These are phyloP conservation scores for Aporrectodea caliginosa DNA, from an alignment of 1,140 invertebrate genomes.

Conservation along the genomic window DNA sequence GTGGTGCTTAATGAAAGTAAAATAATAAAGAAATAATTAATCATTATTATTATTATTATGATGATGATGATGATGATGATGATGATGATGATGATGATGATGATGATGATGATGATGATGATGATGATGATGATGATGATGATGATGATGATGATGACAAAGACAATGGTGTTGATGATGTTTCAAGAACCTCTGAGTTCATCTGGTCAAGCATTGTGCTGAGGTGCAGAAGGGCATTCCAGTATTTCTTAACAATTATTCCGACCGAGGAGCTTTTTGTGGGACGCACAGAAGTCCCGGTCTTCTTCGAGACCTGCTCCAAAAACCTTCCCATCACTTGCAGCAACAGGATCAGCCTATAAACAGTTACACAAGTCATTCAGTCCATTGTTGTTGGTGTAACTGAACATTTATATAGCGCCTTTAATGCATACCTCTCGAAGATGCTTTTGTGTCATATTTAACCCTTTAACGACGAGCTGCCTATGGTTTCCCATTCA, in stretches of 20 bases:
- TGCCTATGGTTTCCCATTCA: too few relatives aligned
- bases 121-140: slow-evolving; percentile 27
- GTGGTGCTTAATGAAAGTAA: too few relatives aligned
- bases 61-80: too few relatives aligned
- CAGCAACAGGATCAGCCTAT: background rate
- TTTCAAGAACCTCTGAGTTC: background rate
- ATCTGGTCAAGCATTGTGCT: background rate
- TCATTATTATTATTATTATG: too few relatives aligned
- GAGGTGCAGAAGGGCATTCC: background rate
- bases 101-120: slow-evolving; percentile 30
- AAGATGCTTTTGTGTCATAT: too few relatives aligned
- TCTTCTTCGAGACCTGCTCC: background rate
- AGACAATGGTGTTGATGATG: too few relatives aligned
- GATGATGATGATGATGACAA: slow-evolving; percentile 6
- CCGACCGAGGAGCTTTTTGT: background rate
- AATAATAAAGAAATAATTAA: slow-evolving; percentile 23
- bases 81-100: slow-evolving; percentile 30
- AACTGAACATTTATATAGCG: too few relatives aligned
- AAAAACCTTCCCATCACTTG: background rate
- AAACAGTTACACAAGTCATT: too few relatives aligned
- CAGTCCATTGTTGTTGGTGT: too few relatives aligned
- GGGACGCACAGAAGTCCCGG: background rate
- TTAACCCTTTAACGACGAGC: too few relatives aligned
- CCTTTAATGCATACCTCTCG: too few relatives aligned
- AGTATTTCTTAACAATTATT: background rate